phyloP scores from a whole-genome alignment of 2,113 vertebrate species.

The Phylloscopus trochiloides region DNA sequence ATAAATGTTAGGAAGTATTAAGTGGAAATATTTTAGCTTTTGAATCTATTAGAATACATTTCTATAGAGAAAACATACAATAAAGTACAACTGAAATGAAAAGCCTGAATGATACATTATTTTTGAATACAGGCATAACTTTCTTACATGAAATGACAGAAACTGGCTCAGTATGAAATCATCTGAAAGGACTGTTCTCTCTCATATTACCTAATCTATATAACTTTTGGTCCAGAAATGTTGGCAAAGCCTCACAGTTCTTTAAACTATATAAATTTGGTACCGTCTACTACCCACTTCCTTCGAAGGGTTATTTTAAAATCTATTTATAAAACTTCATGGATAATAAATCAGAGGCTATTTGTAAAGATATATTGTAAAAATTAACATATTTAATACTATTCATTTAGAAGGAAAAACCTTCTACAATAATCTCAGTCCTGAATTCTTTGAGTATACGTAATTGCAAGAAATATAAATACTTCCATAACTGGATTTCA shows the following conservation, averaged over 20 bases:
- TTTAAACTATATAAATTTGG: neutral
- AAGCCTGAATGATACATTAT: neutral
- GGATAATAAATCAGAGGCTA: neutral
- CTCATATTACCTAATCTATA: neutral
- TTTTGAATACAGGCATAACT: neutral
- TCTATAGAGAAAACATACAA: neutral
- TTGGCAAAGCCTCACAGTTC: neutral
- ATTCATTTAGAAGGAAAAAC: neutral
- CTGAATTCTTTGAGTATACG: neutral
- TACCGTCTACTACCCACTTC: neutral
- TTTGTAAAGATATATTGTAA: neutral
- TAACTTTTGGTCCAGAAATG: neutral
- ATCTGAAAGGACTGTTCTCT: neutral
- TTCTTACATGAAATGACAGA: neutral
- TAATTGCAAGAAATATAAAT: neutral
- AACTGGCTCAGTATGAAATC: neutral
- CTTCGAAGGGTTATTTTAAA: neutral
- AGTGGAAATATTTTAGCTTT: neutral
- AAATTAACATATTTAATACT: neutral
- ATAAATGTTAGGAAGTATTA: neutral
- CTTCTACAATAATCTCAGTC: neutral
- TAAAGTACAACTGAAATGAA: neutral
- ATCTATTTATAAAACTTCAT: neutral
- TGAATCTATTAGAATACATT: neutral
- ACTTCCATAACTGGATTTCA: neutral